Evolutionary conservation across 2,888 invertebrate genomes (phyloP).

Genomic region (Pecten maximus): DNA sequence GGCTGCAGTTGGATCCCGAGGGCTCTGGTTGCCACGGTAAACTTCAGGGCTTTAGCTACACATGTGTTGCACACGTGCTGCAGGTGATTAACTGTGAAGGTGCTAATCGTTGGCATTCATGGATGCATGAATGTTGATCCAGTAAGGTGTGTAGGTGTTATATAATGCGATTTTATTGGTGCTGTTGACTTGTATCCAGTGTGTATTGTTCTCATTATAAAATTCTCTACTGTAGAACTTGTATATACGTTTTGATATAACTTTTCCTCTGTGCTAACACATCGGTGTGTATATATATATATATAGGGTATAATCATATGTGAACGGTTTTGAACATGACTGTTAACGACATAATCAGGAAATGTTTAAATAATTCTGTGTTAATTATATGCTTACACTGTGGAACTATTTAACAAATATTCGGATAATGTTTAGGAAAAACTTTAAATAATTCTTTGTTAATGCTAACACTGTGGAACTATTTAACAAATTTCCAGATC

Average conservation of each 20-base stretch:
- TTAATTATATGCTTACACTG: too few relatives aligned
- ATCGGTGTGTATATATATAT: too few relatives aligned
- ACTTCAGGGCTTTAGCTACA: neutral
- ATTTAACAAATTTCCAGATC: too few relatives aligned
- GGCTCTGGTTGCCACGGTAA: too few relatives aligned
- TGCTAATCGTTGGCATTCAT: neutral
- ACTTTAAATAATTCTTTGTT: too few relatives aligned
- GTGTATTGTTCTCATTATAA: neutral
- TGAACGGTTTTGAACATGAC: too few relatives aligned
- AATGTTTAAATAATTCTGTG: too few relatives aligned
- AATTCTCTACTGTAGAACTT: neutral
- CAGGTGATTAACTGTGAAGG: neutral
- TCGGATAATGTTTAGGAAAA: too few relatives aligned
- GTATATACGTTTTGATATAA: neutral
- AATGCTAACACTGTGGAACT: too few relatives aligned
- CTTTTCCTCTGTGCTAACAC: neutral
- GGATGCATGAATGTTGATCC: neutral
- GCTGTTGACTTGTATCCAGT: neutral
- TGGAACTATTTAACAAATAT: too few relatives aligned
- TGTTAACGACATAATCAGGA: too few relatives aligned
- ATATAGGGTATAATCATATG: too few relatives aligned
- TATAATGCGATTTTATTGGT: neutral
- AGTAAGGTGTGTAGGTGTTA: neutral
- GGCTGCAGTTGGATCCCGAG: neutral
- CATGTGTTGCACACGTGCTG: neutral